Percentiles rank a stretch among this genome's conserved stretches.
Conservation (phyloP, 2,888 invertebrate species). For the Caenorhabditis macrosperma region DNA sequence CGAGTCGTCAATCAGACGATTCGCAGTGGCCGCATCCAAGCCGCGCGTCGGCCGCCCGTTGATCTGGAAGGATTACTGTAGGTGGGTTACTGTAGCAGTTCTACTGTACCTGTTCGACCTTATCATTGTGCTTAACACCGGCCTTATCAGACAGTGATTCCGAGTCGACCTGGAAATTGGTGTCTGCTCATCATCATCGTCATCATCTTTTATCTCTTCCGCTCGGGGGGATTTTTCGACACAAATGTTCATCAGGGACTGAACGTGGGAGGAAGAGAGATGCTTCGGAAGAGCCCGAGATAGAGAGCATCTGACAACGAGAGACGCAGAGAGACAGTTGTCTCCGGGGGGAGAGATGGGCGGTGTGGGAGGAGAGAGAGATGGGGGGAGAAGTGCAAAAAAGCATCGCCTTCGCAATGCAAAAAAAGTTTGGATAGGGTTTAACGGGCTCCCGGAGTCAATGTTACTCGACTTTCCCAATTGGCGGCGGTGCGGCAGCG, state of each 20-base stretch:
- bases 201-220: background rate
- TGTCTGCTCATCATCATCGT: slow-evolving; percentile 11
- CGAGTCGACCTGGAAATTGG: slow-evolving; percentile 65
- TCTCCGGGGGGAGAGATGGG: background rate
- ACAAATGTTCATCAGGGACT: slow-evolving; percentile 25
- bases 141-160: slow-evolving; percentile 76
- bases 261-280: slow-evolving; percentile 38
- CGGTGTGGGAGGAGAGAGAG: background rate
- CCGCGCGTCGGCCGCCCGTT: slow-evolving; percentile 57
- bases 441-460: too few species aligned
- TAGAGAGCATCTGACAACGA: background rate
- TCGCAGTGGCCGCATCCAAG: slow-evolving; percentile 58
- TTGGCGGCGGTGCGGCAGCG: too few species aligned
- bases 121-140: slow-evolving; percentile 67
- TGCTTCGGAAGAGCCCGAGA: background rate
- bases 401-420: too few species aligned
- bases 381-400: slow-evolving; percentile 1
- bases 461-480: too few species aligned
- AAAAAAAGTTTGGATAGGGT: background rate
- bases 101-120: slow-evolving; percentile 56
- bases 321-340: slow-evolving; percentile 7
- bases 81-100: background rate
- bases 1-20: slow-evolving; percentile 56
- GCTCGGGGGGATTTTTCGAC: background rate
- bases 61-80: slow-evolving; percentile 38